phyloP scores from a whole-genome alignment of 2,797 vertebrate species.

The Anisognathus igniventris region DNA sequence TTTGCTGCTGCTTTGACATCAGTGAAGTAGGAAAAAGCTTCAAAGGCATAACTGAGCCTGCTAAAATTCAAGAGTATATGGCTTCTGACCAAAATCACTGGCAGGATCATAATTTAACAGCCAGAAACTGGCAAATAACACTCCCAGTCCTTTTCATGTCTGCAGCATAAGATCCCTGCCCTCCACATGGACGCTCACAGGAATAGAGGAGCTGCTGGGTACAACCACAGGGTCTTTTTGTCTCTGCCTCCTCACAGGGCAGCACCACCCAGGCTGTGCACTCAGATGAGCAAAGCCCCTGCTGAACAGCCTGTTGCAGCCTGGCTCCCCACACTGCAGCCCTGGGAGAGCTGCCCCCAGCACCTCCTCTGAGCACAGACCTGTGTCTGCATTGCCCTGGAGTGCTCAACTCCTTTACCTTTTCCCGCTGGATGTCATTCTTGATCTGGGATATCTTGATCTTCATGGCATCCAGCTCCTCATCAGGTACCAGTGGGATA shows the following conservation, averaged over 20 bases:
- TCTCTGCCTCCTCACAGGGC: neutral
- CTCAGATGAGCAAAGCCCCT: neutral
- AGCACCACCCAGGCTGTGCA: neutral
- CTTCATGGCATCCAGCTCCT: slow-evolving; percentile 92
- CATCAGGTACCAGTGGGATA: slow-evolving; percentile 87
- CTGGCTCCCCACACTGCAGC: neutral
- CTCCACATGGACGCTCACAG: neutral
- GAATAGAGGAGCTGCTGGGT: neutral
- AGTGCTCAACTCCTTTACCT: slow-evolving; percentile 71
- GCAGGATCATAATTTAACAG: neutral
- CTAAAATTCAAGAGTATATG: neutral
- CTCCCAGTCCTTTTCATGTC: neutral
- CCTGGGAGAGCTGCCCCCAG: neutral
- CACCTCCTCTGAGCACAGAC: neutral
- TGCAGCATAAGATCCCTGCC: neutral
- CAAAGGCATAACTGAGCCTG: neutral
- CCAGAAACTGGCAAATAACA: neutral
- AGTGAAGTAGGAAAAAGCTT: neutral
- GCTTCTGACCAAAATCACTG: neutral
- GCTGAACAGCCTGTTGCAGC: neutral
- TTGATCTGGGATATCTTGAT: slow-evolving; percentile 94
- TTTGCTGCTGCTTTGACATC: neutral
- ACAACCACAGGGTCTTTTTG: neutral
- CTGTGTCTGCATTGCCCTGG: neutral
- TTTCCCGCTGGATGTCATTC: slow-evolving; percentile 91